Conservation (phyloP, 2,113 vertebrate genomes). For the Onychorhynchus coronatus region DNA sequence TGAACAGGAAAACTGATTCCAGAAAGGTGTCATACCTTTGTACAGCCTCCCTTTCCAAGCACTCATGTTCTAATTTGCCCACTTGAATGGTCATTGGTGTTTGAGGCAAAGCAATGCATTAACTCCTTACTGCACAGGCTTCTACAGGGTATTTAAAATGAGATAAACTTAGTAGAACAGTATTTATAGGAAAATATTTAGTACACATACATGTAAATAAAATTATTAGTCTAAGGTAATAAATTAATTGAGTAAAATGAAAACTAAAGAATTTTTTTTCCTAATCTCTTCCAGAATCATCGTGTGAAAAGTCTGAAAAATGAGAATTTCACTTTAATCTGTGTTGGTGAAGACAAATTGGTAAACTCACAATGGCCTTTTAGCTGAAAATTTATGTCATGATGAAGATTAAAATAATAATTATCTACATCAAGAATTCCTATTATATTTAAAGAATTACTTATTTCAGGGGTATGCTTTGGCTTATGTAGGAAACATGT, state of each 20-base stretch:
- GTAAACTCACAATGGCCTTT: not conserved
- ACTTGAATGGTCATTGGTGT: not conserved
- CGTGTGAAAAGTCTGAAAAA: not conserved
- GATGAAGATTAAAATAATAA: not conserved
- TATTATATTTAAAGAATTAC: not conserved
- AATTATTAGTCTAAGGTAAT: not conserved
- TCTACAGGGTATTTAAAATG: not conserved
- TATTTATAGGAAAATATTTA: not conserved
- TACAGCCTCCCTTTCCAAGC: not conserved
- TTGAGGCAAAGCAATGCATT: not conserved
- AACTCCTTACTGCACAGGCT: not conserved
- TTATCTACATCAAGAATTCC: not conserved
- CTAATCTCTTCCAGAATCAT: not conserved
- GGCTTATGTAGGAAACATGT: too few relatives aligned
- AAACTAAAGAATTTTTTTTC: not conserved
- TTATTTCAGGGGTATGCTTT: not conserved
- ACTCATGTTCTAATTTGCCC: not conserved
- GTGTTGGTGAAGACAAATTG: not conserved
- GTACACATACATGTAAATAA: not conserved
- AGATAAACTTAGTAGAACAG: not conserved
- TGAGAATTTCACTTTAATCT: not conserved
- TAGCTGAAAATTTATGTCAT: rapidly evolving
- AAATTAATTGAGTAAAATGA: not conserved
- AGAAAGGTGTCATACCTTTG: rapidly evolving
- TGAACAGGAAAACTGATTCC: not conserved